Conservation (phyloP, 2,113 vertebrate genomes). For the Crotalus helleri region DNA sequence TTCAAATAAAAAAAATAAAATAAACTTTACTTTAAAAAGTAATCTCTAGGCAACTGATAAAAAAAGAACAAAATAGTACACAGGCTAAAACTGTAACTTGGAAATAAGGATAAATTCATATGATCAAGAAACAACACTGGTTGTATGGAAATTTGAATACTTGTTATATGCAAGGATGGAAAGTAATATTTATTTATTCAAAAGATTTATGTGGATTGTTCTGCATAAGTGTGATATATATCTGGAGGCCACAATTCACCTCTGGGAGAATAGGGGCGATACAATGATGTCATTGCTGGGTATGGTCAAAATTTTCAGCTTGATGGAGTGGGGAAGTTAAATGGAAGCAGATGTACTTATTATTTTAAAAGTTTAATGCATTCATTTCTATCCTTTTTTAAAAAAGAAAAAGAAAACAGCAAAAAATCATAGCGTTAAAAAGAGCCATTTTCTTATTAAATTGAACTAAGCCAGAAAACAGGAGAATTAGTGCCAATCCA, state of each 20-base stretch:
- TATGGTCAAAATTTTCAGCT: neutral
- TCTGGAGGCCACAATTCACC: neutral
- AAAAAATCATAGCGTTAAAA: neutral
- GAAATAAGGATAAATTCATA: no score
- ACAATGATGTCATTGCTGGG: neutral
- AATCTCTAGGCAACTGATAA: no score
- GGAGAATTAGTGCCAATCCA: neutral
- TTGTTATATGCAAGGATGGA: neutral
- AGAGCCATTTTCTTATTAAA: neutral
- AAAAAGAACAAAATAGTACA: no score
- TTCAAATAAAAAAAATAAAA: neutral
- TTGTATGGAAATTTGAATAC: neutral
- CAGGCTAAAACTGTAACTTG: no score
- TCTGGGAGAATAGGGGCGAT: neutral
- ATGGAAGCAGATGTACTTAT: neutral
- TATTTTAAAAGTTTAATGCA: neutral
- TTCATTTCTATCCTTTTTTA: neutral
- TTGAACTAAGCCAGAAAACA: neutral
- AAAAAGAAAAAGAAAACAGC: neutral
- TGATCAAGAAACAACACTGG: no score
- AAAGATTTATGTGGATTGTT: neutral
- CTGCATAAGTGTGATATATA: neutral
- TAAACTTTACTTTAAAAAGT: no score
- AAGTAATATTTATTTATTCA: neutral
- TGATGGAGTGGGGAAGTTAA: neutral